Base-by-base conservation (phyloP, 1,140 invertebrate genomes). In the Drosophila subobscura region DNA sequence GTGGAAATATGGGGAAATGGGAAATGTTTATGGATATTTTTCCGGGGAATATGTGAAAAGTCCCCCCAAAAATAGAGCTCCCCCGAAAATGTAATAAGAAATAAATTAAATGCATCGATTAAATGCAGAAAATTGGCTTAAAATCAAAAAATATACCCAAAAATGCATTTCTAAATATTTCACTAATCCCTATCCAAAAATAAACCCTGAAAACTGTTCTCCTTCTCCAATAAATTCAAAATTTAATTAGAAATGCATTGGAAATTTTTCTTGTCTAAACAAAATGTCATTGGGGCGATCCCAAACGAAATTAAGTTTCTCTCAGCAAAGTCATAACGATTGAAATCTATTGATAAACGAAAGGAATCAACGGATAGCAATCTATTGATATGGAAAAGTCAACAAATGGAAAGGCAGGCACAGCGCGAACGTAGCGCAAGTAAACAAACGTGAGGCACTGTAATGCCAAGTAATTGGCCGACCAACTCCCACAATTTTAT, bases 401-500 rank as follows among this genome's bases (percentile, higher is more conserved):
- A 67, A 65, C 59, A 53, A 64, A 52, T 52, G 41, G 52, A 52
- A 64, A 52, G 14, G 55, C 42, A 40, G 37, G 10, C 53, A 23
- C 41, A 8, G 49, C 20, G 44, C 41, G 27, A 64, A 27, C 59
- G 16, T 20, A 14, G 46, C 46, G 44, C 42, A 68, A 20, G 44
- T 56, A 68, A 68, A 67, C 67, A 75, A 57, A 64, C 55, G 71
- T 40, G 60, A 55, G 53, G 73, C 70, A 72, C 40, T 27, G 64
- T 76, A 59, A 66, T 85, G 77, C 52, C 46, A 10, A 3, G 73
- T 75, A 88, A 81, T 81, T 88, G 77, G 73, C 64, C 71, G 77
- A 80, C 67, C 72, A 84, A 85, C 63, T 86, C 61, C 67, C 78
- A 66, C 73, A 61, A 71, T 77, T 86, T 85, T 85, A 66, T 60